These are phyloP conservation scores for Trochalopteron elliotii DNA, from an alignment of 2,113 vertebrate genomes.

Conservation along the genomic window DNA sequence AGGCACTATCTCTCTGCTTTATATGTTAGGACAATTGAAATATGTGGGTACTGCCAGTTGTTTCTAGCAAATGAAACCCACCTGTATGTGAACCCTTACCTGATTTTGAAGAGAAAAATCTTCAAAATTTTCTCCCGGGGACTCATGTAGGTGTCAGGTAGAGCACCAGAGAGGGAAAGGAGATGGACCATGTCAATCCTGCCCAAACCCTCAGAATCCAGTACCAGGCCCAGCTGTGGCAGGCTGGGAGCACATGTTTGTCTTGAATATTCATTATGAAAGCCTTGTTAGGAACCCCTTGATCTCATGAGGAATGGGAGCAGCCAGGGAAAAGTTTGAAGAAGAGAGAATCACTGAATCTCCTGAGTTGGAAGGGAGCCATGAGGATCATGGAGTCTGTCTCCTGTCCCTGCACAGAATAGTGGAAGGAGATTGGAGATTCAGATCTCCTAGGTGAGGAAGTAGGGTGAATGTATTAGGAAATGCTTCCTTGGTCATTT, in stretches of 20 bases:
- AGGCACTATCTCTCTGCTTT: background rate
- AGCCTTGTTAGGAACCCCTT: background rate
- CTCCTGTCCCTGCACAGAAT: too few species aligned
- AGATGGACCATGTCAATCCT: background rate
- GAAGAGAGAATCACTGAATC: background rate
- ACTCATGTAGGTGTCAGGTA: background rate
- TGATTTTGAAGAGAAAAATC: background rate
- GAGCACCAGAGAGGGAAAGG: background rate
- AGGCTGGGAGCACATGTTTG: rapidly evolving
- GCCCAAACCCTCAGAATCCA: background rate
- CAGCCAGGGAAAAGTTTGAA: background rate
- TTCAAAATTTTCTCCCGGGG: too few species aligned
- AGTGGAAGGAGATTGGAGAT: background rate
- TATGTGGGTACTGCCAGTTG: rapidly evolving
- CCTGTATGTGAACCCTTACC: too few species aligned
- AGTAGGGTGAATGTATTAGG: rapidly evolving
- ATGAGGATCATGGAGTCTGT: background rate
- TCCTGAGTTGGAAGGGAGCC: background rate
- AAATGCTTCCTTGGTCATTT: background rate
- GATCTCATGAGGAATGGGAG: rapidly evolving
- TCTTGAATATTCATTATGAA: background rate
- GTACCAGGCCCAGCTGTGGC: rapidly evolving
- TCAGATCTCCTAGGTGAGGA: background rate
- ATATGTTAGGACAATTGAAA: background rate
- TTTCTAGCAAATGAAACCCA: rapidly evolving